Evolutionary conservation across 1,140 invertebrate species (phyloP), one percentile per base, ranked within the genome.

Genomic region (Zaprionus davidi): DNA sequence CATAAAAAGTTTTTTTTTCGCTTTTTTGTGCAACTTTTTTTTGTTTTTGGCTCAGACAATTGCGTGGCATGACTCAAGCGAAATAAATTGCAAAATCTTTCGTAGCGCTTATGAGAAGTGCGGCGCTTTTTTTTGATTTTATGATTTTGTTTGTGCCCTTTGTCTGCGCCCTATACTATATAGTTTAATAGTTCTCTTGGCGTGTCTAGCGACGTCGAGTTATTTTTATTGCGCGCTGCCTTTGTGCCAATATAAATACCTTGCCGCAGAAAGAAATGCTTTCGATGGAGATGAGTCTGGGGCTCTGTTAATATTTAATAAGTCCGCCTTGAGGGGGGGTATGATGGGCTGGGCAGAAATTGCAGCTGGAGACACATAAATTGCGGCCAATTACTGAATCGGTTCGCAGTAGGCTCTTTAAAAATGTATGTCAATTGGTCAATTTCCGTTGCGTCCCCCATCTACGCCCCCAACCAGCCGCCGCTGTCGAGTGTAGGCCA

Each of bases 351-450:
- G 75, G 60, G 17, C 24, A 67, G 36, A 22, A 46, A 53, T 26
- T 53, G 41, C 72, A 63, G 7, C 7, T 53, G 26, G 59, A 58
- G 22, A n/a, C 26, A 41, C 38, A 69, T 64, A 71, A 66, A 79
- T 64, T 75, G 82, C 49, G 58, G 34, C 28, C 84, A 83, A 87
- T 87, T 90, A 88, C 69, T 66, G 64, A n/a, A 49, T 69, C 34
- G 34, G 46, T 41, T 53, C 41, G 60, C 55, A 51, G 56, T 49
- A 51, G 63, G 31, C 79, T 88, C 76, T 90, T 88, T 88, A 88
- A 88, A 88, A 88, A 88, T 88, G 85, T 88, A 88, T 88, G 85
- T 88, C 85, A 88, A 90, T 88, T 88, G 84, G 84, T 90, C 85
- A 88, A 85, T 88, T 90, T 90, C 85, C 85, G 79, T 46, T 59